Conservation (phyloP, 2,113 vertebrate species). For the Willisornis vidua region DNA sequence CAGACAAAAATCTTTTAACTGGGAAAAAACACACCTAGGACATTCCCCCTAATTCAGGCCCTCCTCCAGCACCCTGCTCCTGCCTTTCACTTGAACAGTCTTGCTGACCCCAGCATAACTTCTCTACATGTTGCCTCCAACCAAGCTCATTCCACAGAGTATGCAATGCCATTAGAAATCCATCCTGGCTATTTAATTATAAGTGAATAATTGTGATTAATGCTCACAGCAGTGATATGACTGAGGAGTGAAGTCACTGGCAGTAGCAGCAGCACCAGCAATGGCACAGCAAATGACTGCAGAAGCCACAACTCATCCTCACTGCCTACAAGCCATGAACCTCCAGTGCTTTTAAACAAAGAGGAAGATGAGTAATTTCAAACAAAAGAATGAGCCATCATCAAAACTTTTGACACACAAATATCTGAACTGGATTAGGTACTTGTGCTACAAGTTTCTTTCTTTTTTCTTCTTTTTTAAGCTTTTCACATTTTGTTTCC, state of each 20-base stretch:
- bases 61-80: not conserved
- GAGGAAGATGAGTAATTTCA: constrained; percentile 36
- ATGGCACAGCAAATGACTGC: not conserved
- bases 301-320: not conserved
- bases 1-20: not conserved
- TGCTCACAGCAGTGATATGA: not conserved
- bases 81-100: not conserved
- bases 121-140: not conserved
- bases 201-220: not conserved
- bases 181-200: not conserved
- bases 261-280: not conserved
- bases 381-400: constrained; percentile 27
- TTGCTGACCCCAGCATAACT: not conserved
- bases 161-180: not conserved
- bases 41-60: not conserved
- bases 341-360: not conserved
- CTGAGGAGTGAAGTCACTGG: not conserved
- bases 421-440: not conserved
- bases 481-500: not conserved
- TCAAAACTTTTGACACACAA: not conserved
- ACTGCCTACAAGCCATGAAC: not conserved
- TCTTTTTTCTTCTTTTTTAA: not conserved
- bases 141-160: not conserved
- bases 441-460: not conserved
- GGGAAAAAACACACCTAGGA: not conserved